These are phyloP conservation scores for Aphelenchoides besseyi DNA, from an alignment of 1,140 invertebrate genomes.

Conservation along the genomic window DNA sequence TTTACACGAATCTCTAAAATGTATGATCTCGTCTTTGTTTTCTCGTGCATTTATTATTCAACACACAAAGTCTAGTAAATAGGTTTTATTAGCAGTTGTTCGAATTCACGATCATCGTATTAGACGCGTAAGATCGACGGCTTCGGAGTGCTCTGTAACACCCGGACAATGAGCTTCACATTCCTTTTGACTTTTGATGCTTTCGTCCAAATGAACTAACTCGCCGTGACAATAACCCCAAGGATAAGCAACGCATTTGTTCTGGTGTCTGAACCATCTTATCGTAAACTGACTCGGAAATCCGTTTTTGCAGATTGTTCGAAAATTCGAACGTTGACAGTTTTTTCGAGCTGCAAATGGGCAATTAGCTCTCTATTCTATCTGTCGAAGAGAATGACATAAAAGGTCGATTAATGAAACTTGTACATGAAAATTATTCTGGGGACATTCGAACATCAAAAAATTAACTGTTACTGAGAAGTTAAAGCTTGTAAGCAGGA, in stretches of 20 bases:
- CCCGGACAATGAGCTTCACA: slow-evolving; percentile 20
- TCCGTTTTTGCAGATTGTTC: slow-evolving; percentile 28
- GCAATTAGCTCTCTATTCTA: no score
- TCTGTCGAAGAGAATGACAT: no score
- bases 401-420: no score
- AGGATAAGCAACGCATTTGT: slow-evolving; percentile 34
- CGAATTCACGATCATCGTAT: neutral
- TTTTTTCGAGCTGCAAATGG: slow-evolving; percentile 6
- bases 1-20: no score
- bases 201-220: neutral
- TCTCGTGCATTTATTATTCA: no score
- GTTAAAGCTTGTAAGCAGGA: no score
- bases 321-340: slow-evolving; percentile 18
- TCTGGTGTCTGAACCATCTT: slow-evolving; percentile 28
- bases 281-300: slow-evolving; percentile 35
- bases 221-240: slow-evolving; percentile 43
- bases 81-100: neutral
- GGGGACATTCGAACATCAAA: no score
- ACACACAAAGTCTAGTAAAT: no score
- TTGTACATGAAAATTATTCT: no score
- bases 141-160: neutral
- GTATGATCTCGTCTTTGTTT: neutral
- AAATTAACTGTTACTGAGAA: no score
- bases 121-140: neutral
- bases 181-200: slow-evolving; percentile 24